Evolutionary conservation across 1,140 invertebrate genomes (phyloP), one percentile per base, ranked within the genome.

Genomic region (Ooceraea biroi): DNA sequence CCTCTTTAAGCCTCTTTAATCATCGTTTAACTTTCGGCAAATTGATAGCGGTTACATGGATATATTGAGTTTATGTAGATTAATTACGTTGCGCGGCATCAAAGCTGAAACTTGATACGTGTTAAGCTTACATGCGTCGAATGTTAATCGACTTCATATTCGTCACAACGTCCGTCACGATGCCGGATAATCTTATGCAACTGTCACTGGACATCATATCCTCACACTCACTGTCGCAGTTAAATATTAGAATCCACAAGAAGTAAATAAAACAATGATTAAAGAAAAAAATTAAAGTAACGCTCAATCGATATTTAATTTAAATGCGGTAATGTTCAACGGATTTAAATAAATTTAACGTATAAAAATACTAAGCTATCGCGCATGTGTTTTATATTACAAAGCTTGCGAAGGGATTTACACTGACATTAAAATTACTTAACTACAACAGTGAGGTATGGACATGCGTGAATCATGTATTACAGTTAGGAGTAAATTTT

Each of bases 11-110:
- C 10, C 7, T n/a, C 36, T 57, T 46, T 55, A 69, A 71, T 71
- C 41, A 57, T 57, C 17, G 17, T 46, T 78, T 17, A 57, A 44
- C 36, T 46, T 30, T 71, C 36, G 52, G 69, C 12, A 30, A 25
- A 71, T 80, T 57, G 50, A 58, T 36, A 17, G 8, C 52, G 25
- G 22, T 55, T 71, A 36, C 11, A 17, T 27, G 69, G 76, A 80
- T 22, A 46, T 57, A 80, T 80, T 71, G 48, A 80, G 69, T 80
- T 80, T 58, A 57, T 80, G 65, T 30, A 46, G 65, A 80, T 71
- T 71, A 71, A 80, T 80, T 71, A 71, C 41, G 46, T 71, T 36
- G 25, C 30, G 41, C 25, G 14, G 19, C 36, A 58, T 57, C 52
- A 68, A 80, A 17, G 76, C 65, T 48, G 22, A 80, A 69, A 57